Conservation (phyloP, 2,888 invertebrate genomes). For the Orchesellides sinensis region DNA sequence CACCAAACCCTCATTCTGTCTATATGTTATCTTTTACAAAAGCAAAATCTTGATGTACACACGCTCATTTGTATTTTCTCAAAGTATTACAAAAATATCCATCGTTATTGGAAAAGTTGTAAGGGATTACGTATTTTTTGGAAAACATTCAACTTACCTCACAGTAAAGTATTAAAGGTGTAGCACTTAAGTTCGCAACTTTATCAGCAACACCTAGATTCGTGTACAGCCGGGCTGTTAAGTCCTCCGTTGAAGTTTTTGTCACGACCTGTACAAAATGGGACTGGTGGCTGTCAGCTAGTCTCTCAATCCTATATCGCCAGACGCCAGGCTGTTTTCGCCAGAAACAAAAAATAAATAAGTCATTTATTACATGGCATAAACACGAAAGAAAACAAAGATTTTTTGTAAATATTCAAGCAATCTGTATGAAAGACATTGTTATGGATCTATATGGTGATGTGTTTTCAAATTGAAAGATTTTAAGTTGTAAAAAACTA, state of each 20-base stretch:
- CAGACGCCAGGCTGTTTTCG: constrained; percentile 73
- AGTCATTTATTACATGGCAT: constrained; percentile 11
- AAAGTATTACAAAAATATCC: too few species aligned
- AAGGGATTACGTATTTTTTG: not conserved
- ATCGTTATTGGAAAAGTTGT: not conserved
- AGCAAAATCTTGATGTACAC: too few species aligned
- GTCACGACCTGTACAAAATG: constrained; percentile 74
- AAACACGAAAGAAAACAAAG: too few species aligned
- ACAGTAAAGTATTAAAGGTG: constrained; percentile 70
- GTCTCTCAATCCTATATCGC: constrained; percentile 74
- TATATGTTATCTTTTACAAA: too few species aligned
- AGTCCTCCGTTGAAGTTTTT: constrained; percentile 74
- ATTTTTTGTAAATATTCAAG: too few species aligned
- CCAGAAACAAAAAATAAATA: constrained; percentile 4
- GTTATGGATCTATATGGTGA: too few species aligned
- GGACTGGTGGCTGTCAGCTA: constrained; percentile 74
- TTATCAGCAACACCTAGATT: constrained; percentile 70
- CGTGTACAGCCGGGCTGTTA: constrained; percentile 72
- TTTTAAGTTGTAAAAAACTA: too few species aligned
- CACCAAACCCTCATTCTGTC: not conserved
- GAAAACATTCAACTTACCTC: constrained; percentile 67
- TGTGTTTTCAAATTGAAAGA: too few species aligned
- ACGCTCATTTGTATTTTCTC: too few species aligned
- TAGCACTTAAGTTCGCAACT: constrained; percentile 73
- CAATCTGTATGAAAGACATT: too few species aligned